Conservation (phyloP, 2,888 invertebrate genomes). For the Drosophila mimetica region DNA sequence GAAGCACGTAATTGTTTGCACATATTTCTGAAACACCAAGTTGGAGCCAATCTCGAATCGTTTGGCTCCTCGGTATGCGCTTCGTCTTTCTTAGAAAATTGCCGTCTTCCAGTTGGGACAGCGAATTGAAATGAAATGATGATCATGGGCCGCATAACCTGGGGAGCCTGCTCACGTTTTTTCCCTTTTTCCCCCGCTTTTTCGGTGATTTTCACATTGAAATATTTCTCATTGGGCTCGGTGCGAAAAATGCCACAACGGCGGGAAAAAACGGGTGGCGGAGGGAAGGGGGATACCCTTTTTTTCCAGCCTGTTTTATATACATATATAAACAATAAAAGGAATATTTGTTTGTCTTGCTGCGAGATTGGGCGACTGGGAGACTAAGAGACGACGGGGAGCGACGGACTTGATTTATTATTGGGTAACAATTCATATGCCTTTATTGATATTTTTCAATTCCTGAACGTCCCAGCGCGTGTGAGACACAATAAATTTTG, state of each 20-base stretch:
- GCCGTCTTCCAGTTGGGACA: conserved; percentile 66
- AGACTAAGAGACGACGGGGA: no score
- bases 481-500: conserved; percentile 80
- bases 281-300: conserved; percentile 19
- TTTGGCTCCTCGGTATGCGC: conserved; percentile 73
- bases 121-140: conserved; percentile 74
- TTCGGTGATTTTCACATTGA: conserved; percentile 78
- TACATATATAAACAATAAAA: conserved; percentile 72
- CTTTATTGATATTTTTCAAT: conserved; percentile 78
- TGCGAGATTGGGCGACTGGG: conserved; percentile 5
- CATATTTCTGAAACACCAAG: conserved; percentile 78
- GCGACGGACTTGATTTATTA: conserved; percentile 72
- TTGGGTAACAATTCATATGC: conserved; percentile 80
- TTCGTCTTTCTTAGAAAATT: conserved; percentile 74
- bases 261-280: background rate
- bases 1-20: conserved; percentile 73
- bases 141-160: conserved; percentile 52
- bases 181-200: conserved; percentile 33
- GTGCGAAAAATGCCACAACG: conserved; percentile 72
- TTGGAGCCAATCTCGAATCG: conserved; percentile 55
- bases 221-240: conserved; percentile 66
- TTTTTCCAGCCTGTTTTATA: conserved; percentile 20
- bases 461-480: conserved; percentile 74
- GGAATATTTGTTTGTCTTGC: conserved; percentile 72
- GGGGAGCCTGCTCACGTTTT: conserved; percentile 39